A percentile compares a stretch with the other conserved stretches of the same genome.
Conservation (phyloP, 2,797 vertebrate species). For the Acanthurus leucopareius region DNA sequence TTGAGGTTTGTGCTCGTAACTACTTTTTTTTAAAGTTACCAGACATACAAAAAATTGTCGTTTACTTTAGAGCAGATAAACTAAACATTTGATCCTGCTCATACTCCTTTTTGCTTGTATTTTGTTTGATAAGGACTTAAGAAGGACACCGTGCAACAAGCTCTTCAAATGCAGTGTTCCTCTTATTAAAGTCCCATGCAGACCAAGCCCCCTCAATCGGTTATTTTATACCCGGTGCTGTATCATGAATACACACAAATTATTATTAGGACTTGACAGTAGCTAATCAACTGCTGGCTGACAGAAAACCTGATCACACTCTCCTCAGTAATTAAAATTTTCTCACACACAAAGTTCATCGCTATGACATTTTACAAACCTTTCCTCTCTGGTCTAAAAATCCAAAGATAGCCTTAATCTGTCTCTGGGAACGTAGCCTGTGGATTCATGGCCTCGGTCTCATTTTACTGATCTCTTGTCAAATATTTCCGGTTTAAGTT, state of each 20-base stretch:
- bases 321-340: not conserved
- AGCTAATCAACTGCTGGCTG: not conserved
- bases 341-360: not conserved
- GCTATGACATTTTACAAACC: slow-evolving; percentile 6
- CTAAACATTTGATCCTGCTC: not conserved
- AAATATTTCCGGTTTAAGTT: slow-evolving; percentile 66
- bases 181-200: not conserved
- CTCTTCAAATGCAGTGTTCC: not conserved
- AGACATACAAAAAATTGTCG: not conserved
- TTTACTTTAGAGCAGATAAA: not conserved
- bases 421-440: slow-evolving; percentile 24
- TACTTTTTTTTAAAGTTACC: not conserved
- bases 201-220: not conserved
- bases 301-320: not conserved
- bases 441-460: slow-evolving; percentile 17
- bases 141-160: not conserved
- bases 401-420: slow-evolving; percentile 2
- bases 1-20: not conserved
- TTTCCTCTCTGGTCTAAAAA: slow-evolving; percentile 15
- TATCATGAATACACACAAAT: not conserved
- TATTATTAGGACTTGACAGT: not conserved
- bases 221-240: not conserved
- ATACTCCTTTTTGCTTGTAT: not conserved
- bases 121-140: not conserved
- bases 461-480: slow-evolving; percentile 56